A percentile compares a stretch with the other conserved stretches of the same genome.
phyloP scores from a whole-genome alignment of 2,888 invertebrate genomes.

The Eupithecia abbreviata region DNA sequence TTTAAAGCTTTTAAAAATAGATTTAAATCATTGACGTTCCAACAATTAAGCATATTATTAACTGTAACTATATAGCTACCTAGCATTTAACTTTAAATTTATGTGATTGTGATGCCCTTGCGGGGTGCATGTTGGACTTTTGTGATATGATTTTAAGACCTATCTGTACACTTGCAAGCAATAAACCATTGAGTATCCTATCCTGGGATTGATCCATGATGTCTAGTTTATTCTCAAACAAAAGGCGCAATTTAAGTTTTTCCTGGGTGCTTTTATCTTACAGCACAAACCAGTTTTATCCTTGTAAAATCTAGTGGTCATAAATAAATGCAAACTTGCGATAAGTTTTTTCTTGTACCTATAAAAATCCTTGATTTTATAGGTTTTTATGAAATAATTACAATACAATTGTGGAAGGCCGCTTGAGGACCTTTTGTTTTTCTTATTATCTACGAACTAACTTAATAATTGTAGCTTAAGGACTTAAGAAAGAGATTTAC shows the following conservation, averaged over 20 bases:
- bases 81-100: too few relatives aligned
- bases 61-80: too few relatives aligned
- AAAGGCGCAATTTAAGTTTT: not conserved
- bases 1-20: not conserved
- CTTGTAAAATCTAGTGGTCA: not conserved
- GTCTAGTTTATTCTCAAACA: not conserved
- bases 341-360: not conserved
- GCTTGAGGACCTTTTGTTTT: not conserved
- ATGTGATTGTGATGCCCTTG: too few relatives aligned
- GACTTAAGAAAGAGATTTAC: constrained; percentile 28
- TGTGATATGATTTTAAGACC: too few relatives aligned
- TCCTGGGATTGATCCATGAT: too few relatives aligned
- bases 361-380: not conserved
- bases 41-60: too few relatives aligned
- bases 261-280: not conserved
- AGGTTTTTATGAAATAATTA: constrained; percentile 12
- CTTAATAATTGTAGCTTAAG: not conserved
- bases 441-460: not conserved
- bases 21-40: not conserved
- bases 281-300: not conserved
- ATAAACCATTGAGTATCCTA: too few relatives aligned
- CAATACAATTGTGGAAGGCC: not conserved
- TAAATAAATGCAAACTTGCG: not conserved
- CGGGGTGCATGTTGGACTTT: too few relatives aligned
- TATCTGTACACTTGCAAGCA: too few relatives aligned